Base-by-base conservation (phyloP, 30 jellyfish, hydroid and myxozoan species). In the Aurelia aurita region DNA sequence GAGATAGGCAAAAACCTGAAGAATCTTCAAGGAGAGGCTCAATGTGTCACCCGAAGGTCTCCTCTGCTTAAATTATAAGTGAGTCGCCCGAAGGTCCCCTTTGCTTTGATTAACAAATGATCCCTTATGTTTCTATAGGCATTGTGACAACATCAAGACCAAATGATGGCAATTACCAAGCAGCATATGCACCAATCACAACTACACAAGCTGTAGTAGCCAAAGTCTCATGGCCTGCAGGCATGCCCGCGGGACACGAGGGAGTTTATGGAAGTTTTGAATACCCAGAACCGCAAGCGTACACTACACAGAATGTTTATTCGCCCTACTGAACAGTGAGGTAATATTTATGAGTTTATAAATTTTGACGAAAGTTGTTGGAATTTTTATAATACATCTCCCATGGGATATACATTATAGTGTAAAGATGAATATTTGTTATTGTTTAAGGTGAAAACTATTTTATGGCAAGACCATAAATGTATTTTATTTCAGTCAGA, bases 201-300 rank as follows among this genome's bases (percentile, higher is more conserved):
- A 94, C 97, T 12, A 79, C 94, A 29, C 88, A 95, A 49, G 91
- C 96, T 23, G 95, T 94, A 57, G 96, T 94, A n/a, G 95, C 99
- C 61, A 94, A 94, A 69, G 97, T 94, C 15, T 69, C 97, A 7
- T 94, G 97, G 97, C 99, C 99, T 21, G 92, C 96, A 27, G 98
- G 97, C 15, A 66, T 88, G 29, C 97, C 97, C 54, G 94, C 94
- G 3, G 87, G 88, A 55, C 99, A 74, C 60, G 97, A 96, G 55
- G 98, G 96, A 8, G 82, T 93, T 34, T 87, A 82, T 72, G 91
- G 91, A 3, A 70, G 58, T 70, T 93, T 77, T 71, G 98, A 93
- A 46, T 93, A 87, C 82, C 93, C 98, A 18, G 98, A 93, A 55
- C 96, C 73, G 53, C 95, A 69, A 60, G 92, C 93, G 5, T 86